Percentiles rank a stretch among this genome's conserved stretches.
Conservation (phyloP, 2,888 invertebrate species). For the Sympetrum striolatum region DNA sequence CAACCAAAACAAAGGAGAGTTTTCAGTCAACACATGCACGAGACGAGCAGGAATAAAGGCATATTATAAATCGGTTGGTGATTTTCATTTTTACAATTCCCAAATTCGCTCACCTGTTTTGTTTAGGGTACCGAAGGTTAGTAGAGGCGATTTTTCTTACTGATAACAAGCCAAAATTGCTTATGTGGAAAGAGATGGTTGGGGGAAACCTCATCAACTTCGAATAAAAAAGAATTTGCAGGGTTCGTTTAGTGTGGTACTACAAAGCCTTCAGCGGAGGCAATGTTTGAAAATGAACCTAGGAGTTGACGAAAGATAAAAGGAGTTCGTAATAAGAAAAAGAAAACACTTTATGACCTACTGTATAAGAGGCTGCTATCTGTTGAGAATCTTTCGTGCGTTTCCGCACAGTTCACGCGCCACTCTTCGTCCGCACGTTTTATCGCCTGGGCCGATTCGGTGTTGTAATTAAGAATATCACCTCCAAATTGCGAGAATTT, state of each 20-base stretch:
- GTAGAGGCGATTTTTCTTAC: not conserved
- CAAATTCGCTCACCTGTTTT: not conserved
- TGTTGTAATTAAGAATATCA: slow-evolving; percentile 15
- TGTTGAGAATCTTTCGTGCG: slow-evolving; percentile 6
- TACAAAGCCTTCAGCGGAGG: not conserved
- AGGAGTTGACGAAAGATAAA: not conserved
- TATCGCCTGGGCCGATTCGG: slow-evolving; percentile 18
- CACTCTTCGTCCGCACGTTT: not conserved
- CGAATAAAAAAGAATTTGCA: not conserved
- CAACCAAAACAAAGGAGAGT: not conserved
- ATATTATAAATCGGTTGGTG: not conserved
- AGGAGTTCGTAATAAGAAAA: not conserved
- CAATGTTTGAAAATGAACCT: not conserved
- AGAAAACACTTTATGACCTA: not conserved
- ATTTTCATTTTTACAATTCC: not conserved
- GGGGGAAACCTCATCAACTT: not conserved
- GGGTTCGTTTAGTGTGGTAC: not conserved
- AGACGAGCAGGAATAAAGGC: not conserved
- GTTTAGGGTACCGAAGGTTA: not conserved
- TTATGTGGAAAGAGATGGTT: not conserved
- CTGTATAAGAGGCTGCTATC: not conserved
- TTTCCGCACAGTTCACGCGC: not conserved
- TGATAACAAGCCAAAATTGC: not conserved
- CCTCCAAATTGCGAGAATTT: slow-evolving; percentile 11
- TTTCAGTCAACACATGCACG: not conserved